Conservation (phyloP, 2,888 invertebrate genomes). For the Augiades crinisus region DNA sequence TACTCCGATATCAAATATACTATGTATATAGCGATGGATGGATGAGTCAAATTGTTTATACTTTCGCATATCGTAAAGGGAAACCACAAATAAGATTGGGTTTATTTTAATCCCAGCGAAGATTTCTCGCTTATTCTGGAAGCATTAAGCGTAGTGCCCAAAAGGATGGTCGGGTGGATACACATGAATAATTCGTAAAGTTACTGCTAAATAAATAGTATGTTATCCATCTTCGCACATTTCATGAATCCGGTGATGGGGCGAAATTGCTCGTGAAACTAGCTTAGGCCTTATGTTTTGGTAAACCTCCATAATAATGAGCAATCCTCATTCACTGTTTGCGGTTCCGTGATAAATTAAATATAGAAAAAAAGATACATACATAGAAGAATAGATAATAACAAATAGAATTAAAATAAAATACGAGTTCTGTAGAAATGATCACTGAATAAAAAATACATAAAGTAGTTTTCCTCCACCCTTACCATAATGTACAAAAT, state of each 20-base stretch:
- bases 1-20: too few species aligned
- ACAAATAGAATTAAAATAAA: too few species aligned
- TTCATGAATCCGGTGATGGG: constrained; percentile 55
- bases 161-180: constrained; percentile 19
- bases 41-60: constrained; percentile 9
- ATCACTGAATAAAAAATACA: too few species aligned
- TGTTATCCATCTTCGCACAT: constrained; percentile 56
- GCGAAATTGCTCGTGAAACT: constrained; percentile 14
- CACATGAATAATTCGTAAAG: constrained; percentile 38
- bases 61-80: constrained; percentile 18
- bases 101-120: constrained; percentile 15
- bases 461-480: too few species aligned
- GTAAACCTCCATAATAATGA: constrained; percentile 4
- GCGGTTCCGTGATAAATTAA: too few species aligned
- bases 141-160: constrained; percentile 11
- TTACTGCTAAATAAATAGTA: constrained; percentile 48
- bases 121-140: constrained; percentile 10
- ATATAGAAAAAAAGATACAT: too few species aligned
- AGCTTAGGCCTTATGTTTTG: background rate
- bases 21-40: background rate
- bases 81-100: background rate
- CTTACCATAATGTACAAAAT: too few species aligned
- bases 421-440: too few species aligned
- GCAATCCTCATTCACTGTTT: too few species aligned
- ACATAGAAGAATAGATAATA: too few species aligned